A percentile compares a stretch with the other conserved stretches of the same genome.
phyloP scores from a whole-genome alignment of 2,113 vertebrate species.

The Sebastes fasciatus region DNA sequence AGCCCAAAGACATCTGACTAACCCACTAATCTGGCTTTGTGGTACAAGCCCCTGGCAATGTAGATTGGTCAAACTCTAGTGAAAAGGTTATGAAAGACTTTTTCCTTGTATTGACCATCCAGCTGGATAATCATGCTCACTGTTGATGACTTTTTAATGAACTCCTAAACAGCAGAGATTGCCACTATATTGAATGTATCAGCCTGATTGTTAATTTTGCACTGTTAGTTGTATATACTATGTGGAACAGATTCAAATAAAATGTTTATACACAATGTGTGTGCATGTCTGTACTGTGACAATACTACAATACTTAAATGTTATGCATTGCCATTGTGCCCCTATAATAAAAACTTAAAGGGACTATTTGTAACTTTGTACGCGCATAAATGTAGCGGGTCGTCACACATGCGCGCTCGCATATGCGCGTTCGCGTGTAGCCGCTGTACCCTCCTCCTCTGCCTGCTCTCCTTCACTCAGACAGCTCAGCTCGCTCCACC shows the following conservation, averaged over 20 bases:
- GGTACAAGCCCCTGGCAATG: not conserved
- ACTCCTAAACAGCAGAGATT: not conserved
- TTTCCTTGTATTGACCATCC: not conserved
- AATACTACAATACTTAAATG: not conserved
- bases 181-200: conserved; percentile 63
- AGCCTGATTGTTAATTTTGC: conserved; percentile 45
- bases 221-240: conserved; percentile 54
- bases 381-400: too few relatives aligned
- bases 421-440: too few relatives aligned
- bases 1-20: not conserved
- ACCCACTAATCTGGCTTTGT: not conserved
- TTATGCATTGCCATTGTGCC: not conserved
- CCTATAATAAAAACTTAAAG: not conserved
- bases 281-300: conserved; percentile 3
- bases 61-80: not conserved
- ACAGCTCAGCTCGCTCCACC: too few relatives aligned
- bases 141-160: conserved; percentile 31
- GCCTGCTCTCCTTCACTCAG: too few relatives aligned
- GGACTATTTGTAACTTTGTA: too few relatives aligned
- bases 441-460: too few relatives aligned
- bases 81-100: conserved; percentile 6
- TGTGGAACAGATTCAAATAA: conserved; percentile 57
- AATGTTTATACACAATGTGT: conserved; percentile 43
- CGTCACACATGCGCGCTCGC: too few relatives aligned
- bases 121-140: conserved; percentile 18